Evolutionary conservation across 2,888 invertebrate species (phyloP).

Genomic region (Lycaena phlaeas): DNA sequence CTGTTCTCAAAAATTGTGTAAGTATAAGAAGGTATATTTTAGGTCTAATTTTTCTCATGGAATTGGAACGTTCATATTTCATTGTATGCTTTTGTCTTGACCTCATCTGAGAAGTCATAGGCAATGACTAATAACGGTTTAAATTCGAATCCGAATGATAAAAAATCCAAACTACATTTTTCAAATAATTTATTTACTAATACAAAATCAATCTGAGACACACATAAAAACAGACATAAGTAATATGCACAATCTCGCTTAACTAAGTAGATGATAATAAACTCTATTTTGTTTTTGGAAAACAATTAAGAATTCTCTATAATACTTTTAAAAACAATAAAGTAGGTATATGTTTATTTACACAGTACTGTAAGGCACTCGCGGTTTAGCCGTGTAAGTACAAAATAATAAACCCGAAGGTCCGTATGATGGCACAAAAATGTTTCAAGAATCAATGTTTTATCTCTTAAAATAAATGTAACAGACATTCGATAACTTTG

Average conservation of each 20-base stretch:
- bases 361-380: slow-evolving; percentile 64
- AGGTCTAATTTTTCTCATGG: too few relatives aligned
- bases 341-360: slow-evolving; percentile 58
- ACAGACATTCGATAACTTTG: slow-evolving; percentile 54
- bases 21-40: too few relatives aligned
- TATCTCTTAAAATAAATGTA: slow-evolving; percentile 43
- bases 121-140: too few relatives aligned
- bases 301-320: slow-evolving; percentile 60
- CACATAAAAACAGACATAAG: slow-evolving; percentile 69
- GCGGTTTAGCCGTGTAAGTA: slow-evolving; percentile 62
- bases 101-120: too few relatives aligned
- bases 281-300: slow-evolving; percentile 64
- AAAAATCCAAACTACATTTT: slow-evolving; percentile 29
- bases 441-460: slow-evolving; percentile 47
- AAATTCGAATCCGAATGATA: too few relatives aligned
- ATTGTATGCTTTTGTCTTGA: too few relatives aligned
- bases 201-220: slow-evolving; percentile 71
- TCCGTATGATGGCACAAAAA: slow-evolving; percentile 64
- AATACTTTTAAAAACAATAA: slow-evolving; percentile 54
- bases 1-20: too few relatives aligned
- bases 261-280: slow-evolving; percentile 53
- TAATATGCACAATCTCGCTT: slow-evolving; percentile 72
- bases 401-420: slow-evolving; percentile 52
- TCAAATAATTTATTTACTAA: slow-evolving; percentile 65
- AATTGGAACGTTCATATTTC: too few relatives aligned